Base-by-base conservation (phyloP, 2,797 vertebrate genomes). In the Falco rusticolus region DNA sequence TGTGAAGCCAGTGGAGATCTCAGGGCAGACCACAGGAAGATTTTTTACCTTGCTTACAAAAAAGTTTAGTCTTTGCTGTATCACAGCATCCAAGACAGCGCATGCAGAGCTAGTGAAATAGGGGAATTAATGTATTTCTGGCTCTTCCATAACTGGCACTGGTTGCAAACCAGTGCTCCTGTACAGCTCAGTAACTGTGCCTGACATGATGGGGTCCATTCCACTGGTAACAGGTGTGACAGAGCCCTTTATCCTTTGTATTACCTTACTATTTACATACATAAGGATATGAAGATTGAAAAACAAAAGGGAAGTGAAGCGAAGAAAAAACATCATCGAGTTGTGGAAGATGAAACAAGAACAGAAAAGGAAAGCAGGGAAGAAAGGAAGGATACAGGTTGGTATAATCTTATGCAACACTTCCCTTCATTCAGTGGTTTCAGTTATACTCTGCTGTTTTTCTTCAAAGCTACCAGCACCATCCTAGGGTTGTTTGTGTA, bases 281-380 rank as follows among this genome's bases (percentile, higher is more conserved):
- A 41, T 5, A 28, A 64, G 39, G 21, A 17, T 2, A 26, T 53
- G 64, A 93, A 80, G 61, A 66, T 1, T 33, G 39, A 20, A 85
- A 79, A 85, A 54, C 16, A 50, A 26, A 64, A 60, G 9, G 31
- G 21, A 94, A 41, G 9, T 61, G 29, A 93, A 61, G 53, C 39
- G 63, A 75, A 75, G 26, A 8, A 29, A 39, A 48, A 77, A 21
- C 9, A 20, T 11, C 0, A 20, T 11, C 0, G 0, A 57, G 16
- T 31, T 31, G 18, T 54, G 25, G 20, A 66, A 84, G 48, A 54
- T 26, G 29, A 84, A 70, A 28, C 37, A 66, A 69, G 43, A 0
- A 0, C 11, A 34, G 51, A 56, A 93, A 76, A 81, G 17, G 7
- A 68, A 94, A 89, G 19, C 16, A 70, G 39, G 33, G 19, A 47